Conservation (phyloP, 2,113 vertebrate species). For the Ifrita kowaldi region DNA sequence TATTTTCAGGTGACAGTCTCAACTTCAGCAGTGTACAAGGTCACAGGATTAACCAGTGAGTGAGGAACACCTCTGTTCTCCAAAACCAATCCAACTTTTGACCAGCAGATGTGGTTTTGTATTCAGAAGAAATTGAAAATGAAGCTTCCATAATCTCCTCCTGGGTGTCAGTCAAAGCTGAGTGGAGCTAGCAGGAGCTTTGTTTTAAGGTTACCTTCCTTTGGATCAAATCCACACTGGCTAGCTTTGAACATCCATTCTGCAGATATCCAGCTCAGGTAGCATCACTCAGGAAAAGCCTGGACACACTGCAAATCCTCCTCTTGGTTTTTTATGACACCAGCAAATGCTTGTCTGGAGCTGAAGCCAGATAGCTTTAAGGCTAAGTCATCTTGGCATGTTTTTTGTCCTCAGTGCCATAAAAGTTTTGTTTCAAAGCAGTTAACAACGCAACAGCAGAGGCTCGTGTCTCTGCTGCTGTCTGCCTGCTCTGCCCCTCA, state of each 20-base stretch:
- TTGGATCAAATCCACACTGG: not conserved
- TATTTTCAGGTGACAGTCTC: not conserved
- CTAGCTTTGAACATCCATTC: not conserved
- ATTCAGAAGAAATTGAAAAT: not conserved
- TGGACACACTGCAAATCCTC: not conserved
- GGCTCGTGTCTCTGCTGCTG: not conserved
- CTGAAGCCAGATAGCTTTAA: not conserved
- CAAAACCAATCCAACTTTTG: not conserved
- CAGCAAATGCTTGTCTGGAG: not conserved
- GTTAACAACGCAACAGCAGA: not conserved
- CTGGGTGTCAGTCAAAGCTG: not conserved
- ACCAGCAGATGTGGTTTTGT: not conserved
- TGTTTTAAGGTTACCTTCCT: not conserved
- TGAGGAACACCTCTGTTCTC: not conserved
- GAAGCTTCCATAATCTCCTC: not conserved
- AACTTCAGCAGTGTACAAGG: not conserved
- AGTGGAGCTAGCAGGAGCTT: not conserved
- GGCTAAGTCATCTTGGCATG: not conserved
- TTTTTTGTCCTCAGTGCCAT: not conserved
- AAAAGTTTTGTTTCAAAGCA: not conserved
- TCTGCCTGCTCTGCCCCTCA: not conserved
- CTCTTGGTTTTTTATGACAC: not conserved
- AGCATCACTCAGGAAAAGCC: not conserved
- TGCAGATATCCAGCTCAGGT: not conserved
- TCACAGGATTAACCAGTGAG: not conserved